Evolutionary conservation across 2,888 invertebrate species (phyloP).

Genomic region (Pammene fasciana): DNA sequence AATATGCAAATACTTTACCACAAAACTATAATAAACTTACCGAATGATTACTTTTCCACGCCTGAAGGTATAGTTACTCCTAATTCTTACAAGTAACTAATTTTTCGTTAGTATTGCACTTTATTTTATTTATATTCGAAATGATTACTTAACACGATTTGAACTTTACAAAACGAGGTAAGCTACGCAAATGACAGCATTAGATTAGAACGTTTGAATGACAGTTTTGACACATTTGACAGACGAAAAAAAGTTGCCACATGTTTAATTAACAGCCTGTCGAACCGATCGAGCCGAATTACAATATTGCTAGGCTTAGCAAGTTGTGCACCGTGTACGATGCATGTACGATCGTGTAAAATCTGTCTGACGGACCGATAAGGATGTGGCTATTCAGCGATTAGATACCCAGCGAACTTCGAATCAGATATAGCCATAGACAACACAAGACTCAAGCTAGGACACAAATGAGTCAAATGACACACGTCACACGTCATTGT

Average conservation of each 20-base stretch:
- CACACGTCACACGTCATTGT: background rate
- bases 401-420: too few species aligned
- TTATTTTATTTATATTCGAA: constrained; percentile 27
- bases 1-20: constrained; percentile 20
- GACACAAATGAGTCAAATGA: too few species aligned
- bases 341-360: too few species aligned
- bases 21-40: constrained; percentile 23
- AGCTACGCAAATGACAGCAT: constrained; percentile 24
- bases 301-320: too few species aligned
- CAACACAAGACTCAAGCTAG: too few species aligned
- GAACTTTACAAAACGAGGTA: constrained; percentile 40
- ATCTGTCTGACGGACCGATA: too few species aligned
- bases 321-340: too few species aligned
- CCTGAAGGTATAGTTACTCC: background rate
- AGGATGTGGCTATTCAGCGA: too few species aligned
- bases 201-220: background rate
- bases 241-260: constrained; percentile 2
- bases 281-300: too few species aligned
- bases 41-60: constrained; percentile 14
- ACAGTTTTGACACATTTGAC: constrained; percentile 22
- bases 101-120: constrained; percentile 19
- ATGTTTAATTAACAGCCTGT: background rate
- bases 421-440: too few species aligned
- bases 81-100: constrained; percentile 13
- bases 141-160: constrained; percentile 40